Evolutionary conservation across 2,888 invertebrate genomes (phyloP), one percentile per base, ranked within the genome.

Genomic region (Malacosoma neustria): DNA sequence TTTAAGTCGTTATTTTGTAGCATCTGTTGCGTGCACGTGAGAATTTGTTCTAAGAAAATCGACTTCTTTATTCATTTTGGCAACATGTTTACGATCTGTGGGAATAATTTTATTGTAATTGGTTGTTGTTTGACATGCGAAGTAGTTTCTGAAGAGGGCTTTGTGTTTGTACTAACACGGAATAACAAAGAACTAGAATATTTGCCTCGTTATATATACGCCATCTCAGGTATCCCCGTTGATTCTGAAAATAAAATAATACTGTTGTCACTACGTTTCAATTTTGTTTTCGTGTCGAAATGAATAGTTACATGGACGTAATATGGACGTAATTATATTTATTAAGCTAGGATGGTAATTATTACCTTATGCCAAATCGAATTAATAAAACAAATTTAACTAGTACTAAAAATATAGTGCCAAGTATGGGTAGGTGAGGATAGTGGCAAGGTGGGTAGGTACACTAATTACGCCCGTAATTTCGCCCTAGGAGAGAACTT

Each of bases 131-230:
- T 22, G 22, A 22, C 4, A 22, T 22, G 6, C 65, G 59, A 11
- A 75, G 38, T 12, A 60, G 34, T 43, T 62, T 73, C 46, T 76
- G 74, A 1, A 68, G 13, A 1, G 44, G 50, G 36, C 57, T 81
- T 46, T 80, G 79, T 0, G 81, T 80, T 44, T 80, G 76, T 29
- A 84, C 74, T 41, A 71, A 43, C 9, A 81, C 79, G 1, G 64
- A 63, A 51, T 75, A 84, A 51, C 82, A 81, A 6, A 84, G 49
- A 11, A 84, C 72, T 42, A 62, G 58, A 12, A 46, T 44, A 2
- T 67, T 57, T 1, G 47, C 35, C 46, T 81, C 81, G 45, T 81
- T 80, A 48, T 65, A 62, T 33, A 81, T 70, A 6, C 66, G 58
- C 82, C 82, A 84, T 29, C 61, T 57, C 30, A 84, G 46, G 39